phyloP scores from a whole-genome alignment of 2,888 invertebrate genomes.

The Limenitis camilla region DNA sequence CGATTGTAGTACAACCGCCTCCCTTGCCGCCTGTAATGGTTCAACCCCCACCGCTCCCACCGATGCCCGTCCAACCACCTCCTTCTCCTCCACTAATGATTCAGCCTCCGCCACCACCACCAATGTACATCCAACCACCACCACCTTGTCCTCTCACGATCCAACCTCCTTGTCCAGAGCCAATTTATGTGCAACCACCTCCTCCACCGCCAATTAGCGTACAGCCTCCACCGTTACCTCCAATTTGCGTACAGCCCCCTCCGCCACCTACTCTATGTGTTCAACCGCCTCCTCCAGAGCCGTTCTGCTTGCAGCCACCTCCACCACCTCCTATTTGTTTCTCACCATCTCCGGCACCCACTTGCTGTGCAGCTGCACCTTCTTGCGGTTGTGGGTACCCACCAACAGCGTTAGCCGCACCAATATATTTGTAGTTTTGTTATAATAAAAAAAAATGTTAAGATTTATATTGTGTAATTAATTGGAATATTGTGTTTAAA shows the following conservation, averaged over 20 bases:
- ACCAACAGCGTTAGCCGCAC: constrained; percentile 26
- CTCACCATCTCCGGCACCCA: constrained; percentile 32
- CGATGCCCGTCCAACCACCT: constrained; percentile 58
- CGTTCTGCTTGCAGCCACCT: constrained; percentile 50
- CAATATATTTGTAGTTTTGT: constrained; percentile 35
- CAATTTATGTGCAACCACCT: constrained; percentile 55
- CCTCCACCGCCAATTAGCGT: constrained; percentile 47
- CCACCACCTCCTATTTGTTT: constrained; percentile 51
- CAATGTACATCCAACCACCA: constrained; percentile 52
- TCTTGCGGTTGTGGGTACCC: constrained; percentile 24
- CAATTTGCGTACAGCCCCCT: constrained; percentile 54
- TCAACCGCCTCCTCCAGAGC: constrained; percentile 41
- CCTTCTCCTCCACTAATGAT: constrained; percentile 53
- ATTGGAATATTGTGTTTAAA: constrained; percentile 2
- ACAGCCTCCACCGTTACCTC: constrained; percentile 52
- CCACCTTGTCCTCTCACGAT: constrained; percentile 48
- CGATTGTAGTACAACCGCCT: constrained; percentile 57
- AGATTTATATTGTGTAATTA: constrained; percentile 10
- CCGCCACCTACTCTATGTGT: constrained; percentile 42
- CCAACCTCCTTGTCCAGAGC: constrained; percentile 53
- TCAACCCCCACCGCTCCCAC: constrained; percentile 56
- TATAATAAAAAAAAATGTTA: constrained; percentile 11
- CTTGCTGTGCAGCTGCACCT: constrained; percentile 18
- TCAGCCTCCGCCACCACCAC: constrained; percentile 50
- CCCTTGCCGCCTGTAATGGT: constrained; percentile 51